These are phyloP conservation scores for Bettongia penicillata DNA, from an alignment of 2,113 vertebrate species.

Conservation along the genomic window DNA sequence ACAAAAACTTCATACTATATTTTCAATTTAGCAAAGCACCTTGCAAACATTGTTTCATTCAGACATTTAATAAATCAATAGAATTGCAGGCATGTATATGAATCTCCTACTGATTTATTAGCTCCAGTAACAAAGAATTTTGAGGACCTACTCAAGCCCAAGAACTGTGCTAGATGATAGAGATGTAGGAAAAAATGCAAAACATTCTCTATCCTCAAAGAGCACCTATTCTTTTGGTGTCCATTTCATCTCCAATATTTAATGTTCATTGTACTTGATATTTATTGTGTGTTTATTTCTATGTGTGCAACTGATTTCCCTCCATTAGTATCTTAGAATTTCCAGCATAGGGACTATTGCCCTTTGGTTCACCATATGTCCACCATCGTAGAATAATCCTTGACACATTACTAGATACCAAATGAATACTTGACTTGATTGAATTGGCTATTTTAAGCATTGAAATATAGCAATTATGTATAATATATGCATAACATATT, in stretches of 20 bases:
- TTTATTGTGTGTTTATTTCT: background rate
- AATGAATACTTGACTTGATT: background rate
- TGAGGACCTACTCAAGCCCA: background rate
- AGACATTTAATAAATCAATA: background rate
- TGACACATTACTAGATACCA: background rate
- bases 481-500: background rate
- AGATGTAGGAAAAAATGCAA: background rate
- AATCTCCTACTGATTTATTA: background rate
- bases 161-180: background rate
- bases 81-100: background rate
- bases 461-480: background rate
- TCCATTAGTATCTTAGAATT: background rate
- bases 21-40: background rate
- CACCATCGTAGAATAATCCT: background rate
- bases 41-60: background rate
- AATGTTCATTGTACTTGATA: background rate
- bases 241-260: background rate
- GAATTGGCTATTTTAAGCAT: background rate
- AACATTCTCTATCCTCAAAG: background rate
- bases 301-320: background rate
- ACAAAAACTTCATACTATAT: background rate
- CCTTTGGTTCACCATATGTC: background rate
- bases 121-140: background rate
- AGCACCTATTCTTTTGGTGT: background rate
- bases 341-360: background rate